Evolutionary conservation across 2,888 invertebrate genomes (phyloP), one percentile per base, ranked within the genome.

Genomic region (Imbricaverruca yamaguchii): DNA sequence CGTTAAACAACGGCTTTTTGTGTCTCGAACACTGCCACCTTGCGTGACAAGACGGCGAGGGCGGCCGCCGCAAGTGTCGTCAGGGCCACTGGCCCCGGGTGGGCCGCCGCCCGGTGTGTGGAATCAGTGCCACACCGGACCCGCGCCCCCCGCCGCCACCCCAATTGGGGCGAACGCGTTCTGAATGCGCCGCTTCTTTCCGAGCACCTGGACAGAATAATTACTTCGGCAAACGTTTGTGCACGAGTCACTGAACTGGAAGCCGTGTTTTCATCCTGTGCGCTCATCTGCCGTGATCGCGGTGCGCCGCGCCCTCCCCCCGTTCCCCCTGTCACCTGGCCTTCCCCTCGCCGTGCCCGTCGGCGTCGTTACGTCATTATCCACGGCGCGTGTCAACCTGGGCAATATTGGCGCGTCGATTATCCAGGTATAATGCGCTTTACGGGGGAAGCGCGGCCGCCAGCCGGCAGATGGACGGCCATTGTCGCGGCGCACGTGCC

Each of bases 341-440:
- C 39, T 39, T 39, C 39, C 39, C 59, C 12, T 15, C 59, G 6
- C 53, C 53, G 74, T 23, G 53, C 74, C 39, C 11, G 23, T 18
- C 53, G 74, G 39, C 53, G 74, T 65, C 65, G 65, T 65, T 65
- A 65, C 65, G 65, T 65, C 74, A 74, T 74, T 74, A 74, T 74
- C 74, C 74, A 25, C 74, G 74, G 18, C 74, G 74, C 74, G 74
- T 74, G 74, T 74, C 74, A 74, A 74, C 74, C 74, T 74, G 74
- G 74, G 53, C 74, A 53, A 53, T 74, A 74, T 25, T 53, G 74
- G 39, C 18, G 74, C 53, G 8, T 18, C 74, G 74, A 74, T 74
- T 74, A 74, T 74, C 74, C 74, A 74, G 74, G 74, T 74, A 74
- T 74, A 74, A 74, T 74, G 74, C 67, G n/a, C 25, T 67, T 67